Evolutionary conservation across 2,888 invertebrate genomes (phyloP), one percentile per base, ranked within the genome.

Genomic region (Candidula unifasciata): DNA sequence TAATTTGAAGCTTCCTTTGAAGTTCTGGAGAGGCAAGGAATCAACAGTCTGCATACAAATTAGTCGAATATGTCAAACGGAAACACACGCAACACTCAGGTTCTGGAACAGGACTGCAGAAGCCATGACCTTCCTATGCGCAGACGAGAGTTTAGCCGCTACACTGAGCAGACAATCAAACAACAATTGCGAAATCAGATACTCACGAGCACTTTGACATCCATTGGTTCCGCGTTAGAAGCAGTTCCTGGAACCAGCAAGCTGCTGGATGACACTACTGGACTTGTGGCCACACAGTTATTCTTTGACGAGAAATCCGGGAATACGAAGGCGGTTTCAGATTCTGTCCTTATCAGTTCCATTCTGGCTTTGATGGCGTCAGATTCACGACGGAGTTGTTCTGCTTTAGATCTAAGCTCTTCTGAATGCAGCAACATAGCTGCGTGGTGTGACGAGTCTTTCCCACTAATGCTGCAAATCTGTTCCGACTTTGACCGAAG

Each of bases 401-500:
- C 80, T 3, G 83, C 83, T 69, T 80, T 80, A 0, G 52, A 1
- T 57, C 44, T 79, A 33, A 84, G 33, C n/a, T 80, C 73, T 64
- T 84, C 79, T 30, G 83, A 54, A 24, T 71, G 33, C 24, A 27
- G 10, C 10, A 79, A 21, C 5, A 84, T 52, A 44, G 24, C 37
- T 8, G 52, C 54, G 21, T 44, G 64, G 24, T 84, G 79, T n/a
- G 69, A 35, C 24, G n/a, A n/a, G 10, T 27, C 44, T 21, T 35
- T 21, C 3, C 27, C n/a, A 10, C 52, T 24, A 30, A 27, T 68
- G 2, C 35, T 57, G n/a, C 54, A 54, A 27, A 83, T 10, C 30
- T 84, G 83, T 44, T 80, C 83, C 73, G 79, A 79, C 73, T 80
- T 84, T 21, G 79, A 79, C 33, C 83, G 79, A 37, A 84, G 83